Evolutionary conservation across 2,888 invertebrate species (phyloP), one percentile per base, ranked within the genome.

Genomic region (Strigamia maritima): DNA sequence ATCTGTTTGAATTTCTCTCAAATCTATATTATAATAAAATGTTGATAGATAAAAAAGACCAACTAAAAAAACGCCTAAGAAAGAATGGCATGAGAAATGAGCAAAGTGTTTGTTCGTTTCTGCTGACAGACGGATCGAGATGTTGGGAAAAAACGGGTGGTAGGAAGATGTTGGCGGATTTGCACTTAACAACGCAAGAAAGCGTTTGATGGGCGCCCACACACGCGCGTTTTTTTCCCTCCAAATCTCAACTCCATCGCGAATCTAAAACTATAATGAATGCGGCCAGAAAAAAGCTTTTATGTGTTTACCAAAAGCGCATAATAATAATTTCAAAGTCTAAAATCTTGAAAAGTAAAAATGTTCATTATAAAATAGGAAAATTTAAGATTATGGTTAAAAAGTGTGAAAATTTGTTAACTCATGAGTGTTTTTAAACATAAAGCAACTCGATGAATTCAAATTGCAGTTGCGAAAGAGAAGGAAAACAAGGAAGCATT

Each of bases 181-280:
- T 70, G 70, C 70, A 70, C 70, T 70, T 70, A 70, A 70, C 70
- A 70, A 70, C 70, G 28, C 70, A 28, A 70, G 70, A 70, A 70
- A 70, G 70, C 70, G 70, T 70, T 70, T 70, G 70, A 70, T 70
- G 70, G 70, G 70, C 28, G 26, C 70, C 70, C 70, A 70, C 70
- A 70, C 28, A 28, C 70, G 70, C 70, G 70, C 1, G 70, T n/a
- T 12, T 70, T 70, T 70, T 70, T 70, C 16, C 16, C 8, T 54
- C 16, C 26, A 26, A 70, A 28, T 28, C 70, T 12, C 70, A 70
- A 24, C 70, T 70, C 70, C 70, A 70, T 6, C n/a, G n/a, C 70
- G 2, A 28, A 28, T 28, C 54, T 22, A 10, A 70, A 26, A 14
- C 26, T n/a, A 70, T 70, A 70, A 70, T 70, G 70, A 26, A 28